Evolutionary conservation across 2,888 invertebrate species (phyloP).

Genomic region (Pterobdella sp.): DNA sequence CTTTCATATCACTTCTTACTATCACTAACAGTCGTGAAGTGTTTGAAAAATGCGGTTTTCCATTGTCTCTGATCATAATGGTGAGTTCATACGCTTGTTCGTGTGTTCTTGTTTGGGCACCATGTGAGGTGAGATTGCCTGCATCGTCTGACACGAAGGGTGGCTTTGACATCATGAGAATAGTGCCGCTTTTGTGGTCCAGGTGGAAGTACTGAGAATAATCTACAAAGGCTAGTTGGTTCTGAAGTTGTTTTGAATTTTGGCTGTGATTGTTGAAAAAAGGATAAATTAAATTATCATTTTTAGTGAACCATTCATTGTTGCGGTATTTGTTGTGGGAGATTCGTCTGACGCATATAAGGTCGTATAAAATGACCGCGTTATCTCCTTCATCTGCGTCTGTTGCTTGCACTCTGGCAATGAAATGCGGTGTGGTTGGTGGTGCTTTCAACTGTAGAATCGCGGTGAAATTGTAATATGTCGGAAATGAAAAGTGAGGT

Average conservation of each 20-base stretch:
- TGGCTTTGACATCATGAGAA: slow-evolving; percentile 8
- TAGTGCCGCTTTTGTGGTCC: slow-evolving; percentile 21
- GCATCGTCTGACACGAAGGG: not conserved
- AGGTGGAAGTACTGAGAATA: slow-evolving; percentile 15
- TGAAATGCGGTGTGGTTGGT: slow-evolving; percentile 11
- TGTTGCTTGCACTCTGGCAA: slow-evolving; percentile 13
- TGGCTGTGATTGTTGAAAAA: not conserved
- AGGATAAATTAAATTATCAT: not conserved
- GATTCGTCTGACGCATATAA: slow-evolving; percentile 12
- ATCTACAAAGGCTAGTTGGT: not conserved
- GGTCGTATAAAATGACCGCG: slow-evolving; percentile 17
- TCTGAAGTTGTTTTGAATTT: not conserved
- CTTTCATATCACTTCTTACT: not conserved
- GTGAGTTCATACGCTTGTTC: slow-evolving; percentile 3
- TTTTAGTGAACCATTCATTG: not conserved
- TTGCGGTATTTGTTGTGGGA: not conserved
- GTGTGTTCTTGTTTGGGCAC: not conserved
- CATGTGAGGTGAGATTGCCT: not conserved
- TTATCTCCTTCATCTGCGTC: slow-evolving; percentile 29
- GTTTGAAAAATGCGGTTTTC: slow-evolving; percentile 7
- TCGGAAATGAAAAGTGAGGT: slow-evolving; percentile 35
- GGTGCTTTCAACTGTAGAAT: not conserved
- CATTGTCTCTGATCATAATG: slow-evolving; percentile 24
- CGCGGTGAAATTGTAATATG: slow-evolving; percentile 32
- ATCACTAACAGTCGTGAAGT: slow-evolving; percentile 21